These are phyloP conservation scores for Pseudopodoces humilis DNA, from an alignment of 2,113 vertebrate species.

Conservation along the genomic window DNA sequence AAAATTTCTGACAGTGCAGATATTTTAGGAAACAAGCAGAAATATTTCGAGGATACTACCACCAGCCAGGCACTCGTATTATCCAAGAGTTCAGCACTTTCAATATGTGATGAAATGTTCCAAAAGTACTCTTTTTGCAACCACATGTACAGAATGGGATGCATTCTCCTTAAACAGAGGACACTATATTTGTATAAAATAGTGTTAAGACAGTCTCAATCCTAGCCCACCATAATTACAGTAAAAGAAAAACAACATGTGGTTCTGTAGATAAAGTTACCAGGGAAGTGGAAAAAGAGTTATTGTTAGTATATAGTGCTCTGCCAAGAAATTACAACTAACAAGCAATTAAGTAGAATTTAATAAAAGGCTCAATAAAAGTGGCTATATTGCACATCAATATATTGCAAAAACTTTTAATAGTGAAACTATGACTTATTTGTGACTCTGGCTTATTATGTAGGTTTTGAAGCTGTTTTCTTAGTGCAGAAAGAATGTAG, in stretches of 20 bases:
- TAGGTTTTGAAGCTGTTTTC: not conserved
- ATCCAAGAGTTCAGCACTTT: not conserved
- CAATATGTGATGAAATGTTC: not conserved
- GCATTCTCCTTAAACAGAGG: not conserved
- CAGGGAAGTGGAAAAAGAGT: not conserved
- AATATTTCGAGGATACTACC: not conserved
- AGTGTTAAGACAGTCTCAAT: not conserved
- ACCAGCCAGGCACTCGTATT: not conserved
- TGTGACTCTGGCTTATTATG: not conserved
- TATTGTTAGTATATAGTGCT: not conserved
- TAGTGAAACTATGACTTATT: not conserved
- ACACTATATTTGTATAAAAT: not conserved
- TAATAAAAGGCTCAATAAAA: not conserved
- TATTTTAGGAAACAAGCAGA: slow-evolving; percentile 2
- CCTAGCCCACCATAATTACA: not conserved
- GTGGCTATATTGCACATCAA: not conserved
- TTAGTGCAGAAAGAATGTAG: not conserved
- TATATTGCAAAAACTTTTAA: not conserved
- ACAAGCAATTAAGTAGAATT: not conserved
- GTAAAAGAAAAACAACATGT: not conserved
- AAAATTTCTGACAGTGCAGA: not conserved
- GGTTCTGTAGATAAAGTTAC: not conserved
- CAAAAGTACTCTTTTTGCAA: not conserved
- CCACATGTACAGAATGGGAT: not conserved
- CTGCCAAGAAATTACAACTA: not conserved